A percentile compares a stretch with the other conserved stretches of the same genome.
Evolutionary conservation across 1,140 invertebrate genomes (phyloP).

Genomic region (Eueides isabella): DNA sequence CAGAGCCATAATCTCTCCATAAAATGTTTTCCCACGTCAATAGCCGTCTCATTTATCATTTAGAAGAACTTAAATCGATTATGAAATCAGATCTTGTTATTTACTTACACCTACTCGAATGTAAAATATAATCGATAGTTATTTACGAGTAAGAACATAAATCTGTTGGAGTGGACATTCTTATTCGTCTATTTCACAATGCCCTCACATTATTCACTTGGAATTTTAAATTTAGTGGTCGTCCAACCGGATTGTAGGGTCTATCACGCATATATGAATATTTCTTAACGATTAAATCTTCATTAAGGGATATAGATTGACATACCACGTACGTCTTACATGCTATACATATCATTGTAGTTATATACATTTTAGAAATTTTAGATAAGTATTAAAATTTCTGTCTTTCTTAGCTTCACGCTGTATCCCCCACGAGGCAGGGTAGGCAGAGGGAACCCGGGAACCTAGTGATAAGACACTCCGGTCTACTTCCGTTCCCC

Average conservation of each 20-base stretch:
- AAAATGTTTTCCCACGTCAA: conserved; percentile 47
- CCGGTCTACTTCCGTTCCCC: too few species aligned
- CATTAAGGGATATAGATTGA: conserved; percentile 17
- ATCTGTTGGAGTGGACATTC: conserved; percentile 50
- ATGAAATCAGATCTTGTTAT: conserved; percentile 44
- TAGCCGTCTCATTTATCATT: conserved; percentile 44
- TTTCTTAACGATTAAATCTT: conserved; percentile 32
- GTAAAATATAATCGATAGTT: conserved; percentile 43
- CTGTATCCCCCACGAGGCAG: too few species aligned
- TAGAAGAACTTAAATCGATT: conserved; percentile 39
- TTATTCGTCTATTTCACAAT: conserved; percentile 46
- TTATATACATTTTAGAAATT: neutral
- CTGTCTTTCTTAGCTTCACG: too few species aligned
- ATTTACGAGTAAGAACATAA: conserved; percentile 47
- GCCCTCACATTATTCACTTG: neutral
- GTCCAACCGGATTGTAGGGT: conserved; percentile 19
- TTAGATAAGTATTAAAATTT: too few species aligned
- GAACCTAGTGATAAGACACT: too few species aligned
- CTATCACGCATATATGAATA: conserved; percentile 40
- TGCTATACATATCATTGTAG: neutral
- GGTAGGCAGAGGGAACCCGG: too few species aligned
- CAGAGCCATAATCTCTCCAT: conserved; percentile 38
- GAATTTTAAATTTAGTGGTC: conserved; percentile 24
- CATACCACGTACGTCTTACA: neutral
- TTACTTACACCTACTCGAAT: conserved; percentile 40